These are phyloP conservation scores for Iguana delicatissima DNA, from an alignment of 2,797 vertebrate genomes.

Conservation along the genomic window DNA sequence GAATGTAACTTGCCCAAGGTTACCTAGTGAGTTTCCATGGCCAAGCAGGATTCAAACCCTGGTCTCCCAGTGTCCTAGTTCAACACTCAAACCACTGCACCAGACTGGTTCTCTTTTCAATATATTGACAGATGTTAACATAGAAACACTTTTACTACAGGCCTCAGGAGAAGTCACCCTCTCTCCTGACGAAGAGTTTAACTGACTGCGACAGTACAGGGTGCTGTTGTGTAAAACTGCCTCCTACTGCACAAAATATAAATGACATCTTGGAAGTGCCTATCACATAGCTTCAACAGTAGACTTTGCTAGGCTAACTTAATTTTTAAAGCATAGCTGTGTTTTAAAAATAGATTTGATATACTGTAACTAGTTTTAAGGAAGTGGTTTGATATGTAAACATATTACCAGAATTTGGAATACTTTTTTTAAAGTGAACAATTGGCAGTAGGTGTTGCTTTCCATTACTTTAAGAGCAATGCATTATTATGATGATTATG, in stretches of 20 bases:
- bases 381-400: background rate
- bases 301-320: background rate
- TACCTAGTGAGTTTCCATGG: no score
- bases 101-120: background rate
- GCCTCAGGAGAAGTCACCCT: background rate
- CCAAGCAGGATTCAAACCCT: no score
- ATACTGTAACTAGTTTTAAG: background rate
- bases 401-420: background rate
- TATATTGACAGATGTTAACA: background rate
- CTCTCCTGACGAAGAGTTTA: slow-evolving; percentile 2
- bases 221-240: slow-evolving; percentile 53
- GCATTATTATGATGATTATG: no score
- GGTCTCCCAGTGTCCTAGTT: no score
- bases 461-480: no score
- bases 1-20: no score
- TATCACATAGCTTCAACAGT: background rate
- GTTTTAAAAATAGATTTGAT: background rate
- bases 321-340: background rate
- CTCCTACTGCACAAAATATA: slow-evolving; percentile 56
- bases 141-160: slow-evolving; percentile 16
- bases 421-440: no score
- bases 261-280: background rate
- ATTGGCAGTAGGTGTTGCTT: no score
- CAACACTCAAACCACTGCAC: no score
- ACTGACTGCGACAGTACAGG: slow-evolving; percentile 7